These are phyloP conservation scores for Sula dactylatra DNA, from an alignment of 2,113 vertebrate species.

Conservation along the genomic window DNA sequence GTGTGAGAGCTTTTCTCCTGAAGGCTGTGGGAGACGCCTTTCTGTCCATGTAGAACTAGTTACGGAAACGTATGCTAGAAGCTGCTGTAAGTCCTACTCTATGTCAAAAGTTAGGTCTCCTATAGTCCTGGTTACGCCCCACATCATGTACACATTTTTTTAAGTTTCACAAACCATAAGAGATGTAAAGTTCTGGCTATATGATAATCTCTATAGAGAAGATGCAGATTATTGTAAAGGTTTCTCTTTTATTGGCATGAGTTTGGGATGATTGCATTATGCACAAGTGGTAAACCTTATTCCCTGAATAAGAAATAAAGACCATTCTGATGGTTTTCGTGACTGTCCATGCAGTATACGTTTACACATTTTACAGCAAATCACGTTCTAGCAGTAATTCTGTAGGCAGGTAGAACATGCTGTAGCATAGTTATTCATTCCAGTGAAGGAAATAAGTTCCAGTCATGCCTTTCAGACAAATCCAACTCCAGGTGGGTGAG, in stretches of 20 bases:
- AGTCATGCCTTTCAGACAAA: constrained; percentile 40
- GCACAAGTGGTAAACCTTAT: constrained; percentile 37
- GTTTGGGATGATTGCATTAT: neutral
- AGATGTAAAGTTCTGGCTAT: constrained; percentile 26
- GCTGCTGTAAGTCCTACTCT: neutral
- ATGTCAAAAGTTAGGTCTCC: neutral
- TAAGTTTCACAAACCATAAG: neutral
- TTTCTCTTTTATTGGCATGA: neutral
- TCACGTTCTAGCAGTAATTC: constrained; percentile 23
- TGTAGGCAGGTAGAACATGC: neutral
- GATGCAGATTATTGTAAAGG: constrained; percentile 20
- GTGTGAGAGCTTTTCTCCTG: neutral
- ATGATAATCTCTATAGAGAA: neutral
- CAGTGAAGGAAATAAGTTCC: constrained; percentile 35
- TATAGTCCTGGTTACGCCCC: neutral
- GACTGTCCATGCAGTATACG: neutral
- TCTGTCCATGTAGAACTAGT: neutral
- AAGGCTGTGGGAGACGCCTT: neutral
- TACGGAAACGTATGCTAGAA: neutral
- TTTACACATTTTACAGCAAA: constrained; percentile 18
- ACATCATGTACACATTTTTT: neutral
- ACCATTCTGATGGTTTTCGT: constrained; percentile 55
- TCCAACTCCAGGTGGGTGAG: neutral
- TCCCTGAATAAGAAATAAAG: constrained; percentile 61
- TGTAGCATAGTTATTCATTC: neutral